These are phyloP conservation scores for Erythrolamprus reginae DNA, from an alignment of 2,113 vertebrate species.

Conservation along the genomic window DNA sequence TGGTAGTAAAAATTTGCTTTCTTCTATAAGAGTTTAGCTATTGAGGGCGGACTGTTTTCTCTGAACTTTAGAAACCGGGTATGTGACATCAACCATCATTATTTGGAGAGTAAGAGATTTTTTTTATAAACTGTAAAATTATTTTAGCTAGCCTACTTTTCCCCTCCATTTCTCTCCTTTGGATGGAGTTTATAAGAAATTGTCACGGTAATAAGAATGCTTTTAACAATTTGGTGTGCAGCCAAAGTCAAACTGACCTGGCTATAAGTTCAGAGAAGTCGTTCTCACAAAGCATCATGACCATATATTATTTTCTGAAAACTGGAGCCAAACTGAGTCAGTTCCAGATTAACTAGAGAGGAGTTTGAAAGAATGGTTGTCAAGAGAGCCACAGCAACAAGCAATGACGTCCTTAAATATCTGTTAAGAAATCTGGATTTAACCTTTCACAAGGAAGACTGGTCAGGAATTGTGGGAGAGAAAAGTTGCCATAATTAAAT, in stretches of 20 bases:
- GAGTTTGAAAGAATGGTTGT: neutral
- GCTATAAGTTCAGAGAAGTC: neutral
- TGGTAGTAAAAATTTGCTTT: too few relatives aligned
- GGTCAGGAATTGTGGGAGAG: neutral
- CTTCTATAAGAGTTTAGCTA: neutral
- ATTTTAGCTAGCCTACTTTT: constrained; percentile 32
- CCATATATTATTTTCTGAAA: neutral
- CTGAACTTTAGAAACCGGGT: neutral
- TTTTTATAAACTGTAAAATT: constrained; percentile 34
- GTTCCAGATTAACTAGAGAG: constrained; percentile 10
- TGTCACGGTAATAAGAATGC: constrained; percentile 8
- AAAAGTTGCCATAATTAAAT: neutral
- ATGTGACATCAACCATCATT: constrained; percentile 14
- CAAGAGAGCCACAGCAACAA: neutral
- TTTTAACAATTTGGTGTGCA: constrained; percentile 15
- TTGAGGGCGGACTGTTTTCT: neutral
- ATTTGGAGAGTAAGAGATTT: constrained; percentile 35
- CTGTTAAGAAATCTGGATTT: neutral
- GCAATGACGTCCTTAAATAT: neutral
- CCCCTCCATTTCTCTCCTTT: constrained; percentile 21
- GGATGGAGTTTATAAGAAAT: constrained; percentile 1
- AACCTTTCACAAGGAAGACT: neutral
- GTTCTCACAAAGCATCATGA: neutral
- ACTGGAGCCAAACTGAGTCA: neutral
- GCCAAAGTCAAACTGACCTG: constrained; percentile 18